Base-by-base conservation (phyloP, 2,113 vertebrate species). In the Phylloscopus whistleri region DNA sequence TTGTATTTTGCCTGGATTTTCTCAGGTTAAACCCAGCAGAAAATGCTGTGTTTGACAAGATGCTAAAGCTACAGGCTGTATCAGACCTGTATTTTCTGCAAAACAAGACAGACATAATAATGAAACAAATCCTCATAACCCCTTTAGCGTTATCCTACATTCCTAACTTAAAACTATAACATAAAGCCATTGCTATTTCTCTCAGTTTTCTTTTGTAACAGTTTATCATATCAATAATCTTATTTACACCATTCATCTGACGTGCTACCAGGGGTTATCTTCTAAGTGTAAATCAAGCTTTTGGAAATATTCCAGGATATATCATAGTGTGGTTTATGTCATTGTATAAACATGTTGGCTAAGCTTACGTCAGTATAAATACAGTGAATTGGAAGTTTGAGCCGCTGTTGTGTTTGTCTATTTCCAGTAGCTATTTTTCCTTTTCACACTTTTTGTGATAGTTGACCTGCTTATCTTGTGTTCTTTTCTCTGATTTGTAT, bases 401-500 rank as follows among this genome's bases (percentile, higher is more conserved):
- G 12, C 13, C 43, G 44, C 62, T 39, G 23, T 62, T 35, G 13
- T 80, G 69, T 84, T 94, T 10, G 9, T 70, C 23, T 76, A 35
- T 83, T 92, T 95, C 73, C 48, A 76, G 68, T 77, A 68, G 41
- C 41, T 79, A 22, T 79, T 92, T 87, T 87, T 84, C 37, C 66
- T 93, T 95, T 94, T 89, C 67, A 76, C 35, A 13, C 23, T 80
- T 85, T 76, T 24, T 46, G 37, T 92, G 59, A 49, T 89, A 73
- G 74, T 60, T 93, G 74, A 85, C 70, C 92, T 89, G 84, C 84
- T 82, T 95, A 87, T 78, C 58, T 55, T 76, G 41, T 87, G 37
- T 82, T 88, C 76, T 89, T 96, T 97, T 95, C 44, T 93, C 78
- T 83, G 84, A 94, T 88, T 86, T 91, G 85, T 95, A 44, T 93